These are phyloP conservation scores for Achroia grisella DNA, from an alignment of 1,140 invertebrate genomes.

Conservation along the genomic window DNA sequence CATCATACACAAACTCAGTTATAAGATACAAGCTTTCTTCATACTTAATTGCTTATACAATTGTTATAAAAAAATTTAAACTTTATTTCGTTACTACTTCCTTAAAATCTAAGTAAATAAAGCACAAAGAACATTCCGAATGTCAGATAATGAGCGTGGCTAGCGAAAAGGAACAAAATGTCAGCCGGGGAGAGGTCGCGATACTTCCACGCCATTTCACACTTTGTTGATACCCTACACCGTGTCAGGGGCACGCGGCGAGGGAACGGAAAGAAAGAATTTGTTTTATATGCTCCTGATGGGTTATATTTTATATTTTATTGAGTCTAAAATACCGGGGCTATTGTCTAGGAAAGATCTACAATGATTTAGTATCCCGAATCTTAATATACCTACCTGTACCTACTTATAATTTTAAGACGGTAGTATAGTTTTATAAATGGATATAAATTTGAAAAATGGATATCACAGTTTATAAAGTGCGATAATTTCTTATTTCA, in stretches of 20 bases:
- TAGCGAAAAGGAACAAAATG: conserved; percentile 62
- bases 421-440: too few species aligned
- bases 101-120: conserved; percentile 50
- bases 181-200: conserved; percentile 37
- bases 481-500: too few species aligned
- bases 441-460: too few species aligned
- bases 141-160: conserved; percentile 60
- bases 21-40: too few species aligned
- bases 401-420: too few species aligned
- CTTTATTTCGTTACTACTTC: neutral
- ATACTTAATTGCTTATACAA: too few species aligned
- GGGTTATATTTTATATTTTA: too few species aligned
- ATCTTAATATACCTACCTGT: too few species aligned
- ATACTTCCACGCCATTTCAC: conserved; percentile 66
- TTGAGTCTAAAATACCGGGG: neutral
- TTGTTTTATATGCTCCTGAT: neutral
- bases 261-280: conserved; percentile 8
- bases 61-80: neutral
- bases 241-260: conserved; percentile 40
- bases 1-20: too few species aligned
- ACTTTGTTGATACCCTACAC: conserved; percentile 55
- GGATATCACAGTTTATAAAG: too few species aligned
- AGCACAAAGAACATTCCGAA: conserved; percentile 54
- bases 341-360: too few species aligned
- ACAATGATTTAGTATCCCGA: too few species aligned